These are phyloP conservation scores for Empidonax traillii DNA, from an alignment of 2,113 vertebrate genomes.

Conservation along the genomic window DNA sequence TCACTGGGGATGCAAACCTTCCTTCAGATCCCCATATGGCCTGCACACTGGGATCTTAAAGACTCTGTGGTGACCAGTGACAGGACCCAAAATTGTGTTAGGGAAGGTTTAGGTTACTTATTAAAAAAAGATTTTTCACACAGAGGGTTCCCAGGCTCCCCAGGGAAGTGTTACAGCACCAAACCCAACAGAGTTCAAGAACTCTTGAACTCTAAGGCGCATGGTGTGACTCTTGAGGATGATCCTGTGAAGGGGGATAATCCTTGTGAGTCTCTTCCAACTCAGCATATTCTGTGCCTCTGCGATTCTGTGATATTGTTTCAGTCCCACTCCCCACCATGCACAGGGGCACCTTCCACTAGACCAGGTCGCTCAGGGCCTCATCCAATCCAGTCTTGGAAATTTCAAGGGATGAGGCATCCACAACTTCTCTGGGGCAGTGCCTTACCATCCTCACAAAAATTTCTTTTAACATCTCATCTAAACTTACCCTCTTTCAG, in stretches of 20 bases:
- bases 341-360: background rate
- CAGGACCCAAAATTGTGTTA: background rate
- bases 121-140: background rate
- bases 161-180: background rate
- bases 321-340: background rate
- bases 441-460: background rate
- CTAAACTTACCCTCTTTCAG: background rate
- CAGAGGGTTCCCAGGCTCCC: background rate
- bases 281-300: background rate
- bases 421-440: background rate
- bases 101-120: background rate
- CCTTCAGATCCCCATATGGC: background rate
- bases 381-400: background rate
- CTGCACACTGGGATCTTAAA: background rate
- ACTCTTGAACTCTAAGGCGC: background rate
- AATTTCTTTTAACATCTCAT: background rate
- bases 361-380: background rate
- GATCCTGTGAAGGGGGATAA: background rate
- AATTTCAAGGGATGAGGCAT: background rate
- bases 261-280: background rate
- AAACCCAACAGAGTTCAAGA: background rate
- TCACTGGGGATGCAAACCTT: background rate
- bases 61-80: background rate
- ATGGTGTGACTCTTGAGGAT: background rate
- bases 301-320: background rate